Evolutionary conservation across 2,113 vertebrate genomes (phyloP).

Genomic region (Pontoporia blainvillei): DNA sequence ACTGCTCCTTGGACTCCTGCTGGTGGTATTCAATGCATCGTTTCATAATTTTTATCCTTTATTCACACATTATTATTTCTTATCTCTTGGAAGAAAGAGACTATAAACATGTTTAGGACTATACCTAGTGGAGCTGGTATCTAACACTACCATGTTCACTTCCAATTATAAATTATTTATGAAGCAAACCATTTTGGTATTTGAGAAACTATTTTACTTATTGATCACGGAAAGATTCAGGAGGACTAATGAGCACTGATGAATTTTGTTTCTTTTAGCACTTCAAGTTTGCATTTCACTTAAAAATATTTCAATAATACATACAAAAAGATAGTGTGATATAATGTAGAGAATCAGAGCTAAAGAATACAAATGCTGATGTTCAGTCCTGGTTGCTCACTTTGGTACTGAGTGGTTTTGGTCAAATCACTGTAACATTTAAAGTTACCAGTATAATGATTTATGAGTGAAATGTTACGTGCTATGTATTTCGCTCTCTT

Average conservation of each 20-base stretch:
- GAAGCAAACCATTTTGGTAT: not conserved
- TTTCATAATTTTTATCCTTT: not conserved
- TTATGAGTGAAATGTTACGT: not conserved
- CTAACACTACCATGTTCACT: not conserved
- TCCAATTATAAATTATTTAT: not conserved
- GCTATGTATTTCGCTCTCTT: not conserved
- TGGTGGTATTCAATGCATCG: not conserved
- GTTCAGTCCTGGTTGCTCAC: not conserved
- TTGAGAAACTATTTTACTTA: not conserved
- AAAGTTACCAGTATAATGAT: not conserved
- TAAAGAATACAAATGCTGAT: not conserved
- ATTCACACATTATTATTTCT: not conserved
- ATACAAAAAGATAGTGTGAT: not conserved
- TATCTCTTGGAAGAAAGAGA: not conserved
- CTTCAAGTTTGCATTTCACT: not conserved
- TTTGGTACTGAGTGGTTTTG: not conserved
- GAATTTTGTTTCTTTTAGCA: not conserved
- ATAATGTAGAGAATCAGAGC: not conserved
- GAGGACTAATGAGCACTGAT: not conserved
- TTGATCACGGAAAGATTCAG: not conserved
- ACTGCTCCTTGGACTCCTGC: not conserved
- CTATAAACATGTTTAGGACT: not conserved
- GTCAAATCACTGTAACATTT: not conserved
- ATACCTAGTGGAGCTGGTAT: not conserved
- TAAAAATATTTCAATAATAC: not conserved